Percentiles rank a stretch among this genome's conserved stretches.
phyloP scores from a whole-genome alignment of 2,888 invertebrate genomes.

The Ochropleura plecta region DNA sequence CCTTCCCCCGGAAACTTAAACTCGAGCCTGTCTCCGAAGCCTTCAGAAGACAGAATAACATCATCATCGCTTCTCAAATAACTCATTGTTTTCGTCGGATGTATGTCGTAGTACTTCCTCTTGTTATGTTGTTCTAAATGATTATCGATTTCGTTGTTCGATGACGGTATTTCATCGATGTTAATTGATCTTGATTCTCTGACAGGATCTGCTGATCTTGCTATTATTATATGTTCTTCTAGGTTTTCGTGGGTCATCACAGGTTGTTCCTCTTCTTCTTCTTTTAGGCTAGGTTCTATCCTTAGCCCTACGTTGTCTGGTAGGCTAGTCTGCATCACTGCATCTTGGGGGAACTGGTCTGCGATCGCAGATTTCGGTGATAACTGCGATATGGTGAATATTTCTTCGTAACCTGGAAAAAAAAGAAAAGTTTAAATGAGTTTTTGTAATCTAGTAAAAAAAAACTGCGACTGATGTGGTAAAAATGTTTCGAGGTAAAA shows the following conservation, averaged over 20 bases:
- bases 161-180: constrained; percentile 87
- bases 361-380: constrained; percentile 92
- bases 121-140: constrained; percentile 89
- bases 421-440: constrained; percentile 37
- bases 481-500: neutral
- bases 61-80: constrained; percentile 81
- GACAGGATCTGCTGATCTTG: constrained; percentile 90
- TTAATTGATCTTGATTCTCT: constrained; percentile 89
- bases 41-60: constrained; percentile 81
- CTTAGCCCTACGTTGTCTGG: constrained; percentile 80
- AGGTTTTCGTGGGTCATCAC: constrained; percentile 69
- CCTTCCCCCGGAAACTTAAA: constrained; percentile 93
- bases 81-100: constrained; percentile 89
- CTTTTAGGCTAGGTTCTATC: constrained; percentile 83
- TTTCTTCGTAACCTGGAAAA: constrained; percentile 89
- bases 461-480: neutral
- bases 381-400: constrained; percentile 92
- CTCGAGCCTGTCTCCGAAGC: constrained; percentile 85
- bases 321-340: constrained; percentile 80
- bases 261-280: constrained; percentile 71
- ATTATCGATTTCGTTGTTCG: constrained; percentile 91
- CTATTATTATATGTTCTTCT: constrained; percentile 85
- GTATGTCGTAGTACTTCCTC: constrained; percentile 88
- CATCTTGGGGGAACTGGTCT: constrained; percentile 69
- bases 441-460: neutral